Evolutionary conservation across 2,113 vertebrate genomes (phyloP).

Genomic region (Calidris pugnax): DNA sequence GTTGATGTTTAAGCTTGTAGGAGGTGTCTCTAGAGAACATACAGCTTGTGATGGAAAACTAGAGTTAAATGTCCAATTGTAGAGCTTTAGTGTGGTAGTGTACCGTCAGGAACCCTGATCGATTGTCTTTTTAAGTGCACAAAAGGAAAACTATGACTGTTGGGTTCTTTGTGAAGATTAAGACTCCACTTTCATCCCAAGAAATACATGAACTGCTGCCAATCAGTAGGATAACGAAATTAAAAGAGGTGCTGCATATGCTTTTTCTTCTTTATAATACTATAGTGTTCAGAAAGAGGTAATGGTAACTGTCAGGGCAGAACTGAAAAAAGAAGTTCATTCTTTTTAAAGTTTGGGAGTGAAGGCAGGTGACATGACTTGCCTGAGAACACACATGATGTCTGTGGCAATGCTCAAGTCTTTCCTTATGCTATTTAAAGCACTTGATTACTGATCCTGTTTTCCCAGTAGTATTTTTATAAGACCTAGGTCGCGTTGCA

Average conservation of each 20-base stretch:
- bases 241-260: neutral
- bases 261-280: neutral
- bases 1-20: neutral
- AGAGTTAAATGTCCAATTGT: neutral
- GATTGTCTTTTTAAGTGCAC: neutral
- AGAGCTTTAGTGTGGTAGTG: neutral
- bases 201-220: neutral
- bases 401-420: neutral
- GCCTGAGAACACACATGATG: neutral
- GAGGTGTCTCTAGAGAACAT: neutral
- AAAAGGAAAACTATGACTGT: neutral
- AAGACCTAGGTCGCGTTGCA: neutral
- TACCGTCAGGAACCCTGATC: neutral
- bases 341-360: neutral
- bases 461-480: conserved; percentile 15
- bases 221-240: neutral
- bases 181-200: neutral
- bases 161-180: neutral
- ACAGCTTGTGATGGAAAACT: neutral
- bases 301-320: neutral
- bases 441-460: conserved; percentile 22
- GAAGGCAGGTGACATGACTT: neutral
- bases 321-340: neutral
- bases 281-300: neutral
- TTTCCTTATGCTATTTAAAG: conserved; percentile 45